Evolutionary conservation across 2,888 invertebrate species (phyloP).

Genomic region (Mesopsocus fuscifrons): DNA sequence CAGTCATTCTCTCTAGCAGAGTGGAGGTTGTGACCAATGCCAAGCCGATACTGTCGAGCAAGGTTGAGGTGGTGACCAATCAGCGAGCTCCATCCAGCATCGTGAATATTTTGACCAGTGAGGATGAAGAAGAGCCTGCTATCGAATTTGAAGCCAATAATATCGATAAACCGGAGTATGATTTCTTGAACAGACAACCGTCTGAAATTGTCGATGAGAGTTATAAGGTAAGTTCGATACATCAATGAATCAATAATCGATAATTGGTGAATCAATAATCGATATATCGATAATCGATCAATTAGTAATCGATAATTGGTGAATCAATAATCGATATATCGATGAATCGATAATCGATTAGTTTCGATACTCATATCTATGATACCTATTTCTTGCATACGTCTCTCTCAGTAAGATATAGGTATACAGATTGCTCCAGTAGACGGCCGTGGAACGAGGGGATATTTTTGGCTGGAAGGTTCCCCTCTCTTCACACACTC

Average conservation of each 20-base stretch:
- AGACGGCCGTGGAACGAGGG: too few relatives aligned
- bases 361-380: too few relatives aligned
- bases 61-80: conserved; percentile 15
- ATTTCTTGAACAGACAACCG: conserved; percentile 66
- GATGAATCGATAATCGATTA: too few relatives aligned
- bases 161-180: conserved; percentile 55
- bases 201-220: conserved; percentile 72
- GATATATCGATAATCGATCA: too few relatives aligned
- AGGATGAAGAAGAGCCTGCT: conserved; percentile 33
- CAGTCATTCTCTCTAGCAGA: conserved; percentile 15
- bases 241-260: background rate
- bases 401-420: too few relatives aligned
- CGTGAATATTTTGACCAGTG: conserved; percentile 33
- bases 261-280: too few relatives aligned
- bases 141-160: conserved; percentile 41
- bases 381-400: too few relatives aligned
- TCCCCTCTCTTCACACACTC: too few relatives aligned
- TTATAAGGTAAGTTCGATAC: conserved; percentile 38
- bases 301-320: too few relatives aligned
- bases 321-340: too few relatives aligned
- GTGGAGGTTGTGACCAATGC: conserved; percentile 14
- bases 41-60: conserved; percentile 14
- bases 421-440: too few relatives aligned
- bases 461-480: too few relatives aligned
- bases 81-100: conserved; percentile 26